phyloP scores from a whole-genome alignment of 2,888 invertebrate species.

The Phytoseiulus persimilis region DNA sequence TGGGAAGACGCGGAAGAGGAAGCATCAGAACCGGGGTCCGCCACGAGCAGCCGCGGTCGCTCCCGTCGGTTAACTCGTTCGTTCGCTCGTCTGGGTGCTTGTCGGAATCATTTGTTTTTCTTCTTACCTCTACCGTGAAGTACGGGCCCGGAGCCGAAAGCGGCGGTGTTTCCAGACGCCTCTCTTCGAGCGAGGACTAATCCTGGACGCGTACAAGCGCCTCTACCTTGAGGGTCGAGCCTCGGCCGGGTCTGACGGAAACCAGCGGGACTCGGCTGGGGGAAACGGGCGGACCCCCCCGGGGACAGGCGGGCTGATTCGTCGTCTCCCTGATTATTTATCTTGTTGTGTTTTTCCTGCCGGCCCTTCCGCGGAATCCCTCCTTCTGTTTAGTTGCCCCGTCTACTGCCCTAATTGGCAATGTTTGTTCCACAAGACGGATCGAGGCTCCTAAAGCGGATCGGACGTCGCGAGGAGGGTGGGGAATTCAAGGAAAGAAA shows the following conservation, averaged over 20 bases:
- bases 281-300: not conserved
- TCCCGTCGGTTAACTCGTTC: not conserved
- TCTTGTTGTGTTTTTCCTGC: not conserved
- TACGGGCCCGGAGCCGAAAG: not conserved
- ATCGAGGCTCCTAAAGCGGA: not conserved
- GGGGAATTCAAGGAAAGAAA: conserved; percentile 5
- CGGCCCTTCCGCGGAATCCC: not conserved
- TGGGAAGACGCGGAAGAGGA: too few relatives aligned
- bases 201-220: not conserved
- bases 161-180: not conserved
- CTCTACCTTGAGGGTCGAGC: not conserved
- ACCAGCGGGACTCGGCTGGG: not conserved
- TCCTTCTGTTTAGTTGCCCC: not conserved
- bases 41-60: too few relatives aligned
- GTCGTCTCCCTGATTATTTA: not conserved
- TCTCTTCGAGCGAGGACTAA: not conserved
- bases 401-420: not conserved
- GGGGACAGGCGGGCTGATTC: not conserved
- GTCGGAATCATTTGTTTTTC: not conserved
- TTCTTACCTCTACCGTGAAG: not conserved
- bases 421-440: not conserved
- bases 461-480: not conserved
- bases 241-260: not conserved
- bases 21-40: too few relatives aligned
- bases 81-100: not conserved